Evolutionary conservation across 2,888 invertebrate species (phyloP).

Genomic region (Agrochola lychnidis): DNA sequence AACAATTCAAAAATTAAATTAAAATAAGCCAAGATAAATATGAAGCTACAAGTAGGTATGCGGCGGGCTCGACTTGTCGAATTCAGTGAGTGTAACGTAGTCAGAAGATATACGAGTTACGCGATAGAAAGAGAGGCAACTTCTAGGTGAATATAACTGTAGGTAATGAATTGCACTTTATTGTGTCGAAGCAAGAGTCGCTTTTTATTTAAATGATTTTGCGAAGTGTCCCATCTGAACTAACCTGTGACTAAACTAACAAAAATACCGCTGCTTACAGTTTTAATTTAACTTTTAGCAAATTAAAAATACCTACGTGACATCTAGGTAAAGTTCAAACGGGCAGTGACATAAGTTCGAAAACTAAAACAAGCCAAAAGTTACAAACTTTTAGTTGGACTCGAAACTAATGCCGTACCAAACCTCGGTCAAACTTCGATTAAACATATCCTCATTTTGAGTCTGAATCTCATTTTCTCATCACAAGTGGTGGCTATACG

Average conservation of each 20-base stretch:
- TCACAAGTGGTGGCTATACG: background rate
- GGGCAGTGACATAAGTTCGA: background rate
- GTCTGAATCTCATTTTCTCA: background rate
- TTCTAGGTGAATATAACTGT: too few relatives aligned
- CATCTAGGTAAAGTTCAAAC: background rate
- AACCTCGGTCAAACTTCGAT: background rate
- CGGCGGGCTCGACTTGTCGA: too few relatives aligned
- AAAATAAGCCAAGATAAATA: too few relatives aligned
- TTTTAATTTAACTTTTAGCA: background rate
- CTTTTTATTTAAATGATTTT: too few relatives aligned
- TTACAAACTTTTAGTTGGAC: background rate
- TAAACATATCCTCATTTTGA: background rate
- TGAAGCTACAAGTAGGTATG: too few relatives aligned
- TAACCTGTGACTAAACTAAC: background rate
- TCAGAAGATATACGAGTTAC: too few relatives aligned
- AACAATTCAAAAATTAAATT: too few relatives aligned
- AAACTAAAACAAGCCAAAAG: background rate
- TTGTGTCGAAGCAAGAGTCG: too few relatives aligned
- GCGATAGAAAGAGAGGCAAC: too few relatives aligned
- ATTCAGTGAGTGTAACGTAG: too few relatives aligned
- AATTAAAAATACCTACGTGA: constrained; percentile 3
- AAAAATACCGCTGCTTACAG: background rate
- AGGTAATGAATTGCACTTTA: too few relatives aligned
- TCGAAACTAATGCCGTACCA: background rate
- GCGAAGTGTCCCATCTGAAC: too few relatives aligned